phyloP scores from a whole-genome alignment of 2,888 invertebrate genomes.

The Sinodicranocentrus sp. region DNA sequence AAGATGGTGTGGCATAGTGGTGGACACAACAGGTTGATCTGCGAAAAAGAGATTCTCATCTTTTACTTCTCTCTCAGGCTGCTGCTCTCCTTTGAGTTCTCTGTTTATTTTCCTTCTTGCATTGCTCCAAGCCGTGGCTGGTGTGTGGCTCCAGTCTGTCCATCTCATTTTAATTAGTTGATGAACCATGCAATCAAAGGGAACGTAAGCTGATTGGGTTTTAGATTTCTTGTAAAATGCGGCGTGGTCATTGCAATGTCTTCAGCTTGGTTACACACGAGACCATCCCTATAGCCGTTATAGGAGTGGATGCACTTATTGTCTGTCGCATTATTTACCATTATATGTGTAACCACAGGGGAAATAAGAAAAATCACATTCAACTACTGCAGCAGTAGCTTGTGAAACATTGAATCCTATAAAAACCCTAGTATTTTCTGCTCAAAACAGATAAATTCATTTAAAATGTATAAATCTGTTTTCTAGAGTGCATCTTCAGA shows the following conservation, averaged over 20 bases:
- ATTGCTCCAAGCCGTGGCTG: conserved; percentile 48
- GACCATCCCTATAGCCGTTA: too few species aligned
- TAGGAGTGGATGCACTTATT: too few species aligned
- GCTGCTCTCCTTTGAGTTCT: background rate
- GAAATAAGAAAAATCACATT: too few species aligned
- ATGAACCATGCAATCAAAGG: conserved; percentile 48
- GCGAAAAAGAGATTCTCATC: conserved; percentile 13
- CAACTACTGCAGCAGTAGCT: too few species aligned
- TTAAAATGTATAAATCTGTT: conserved; percentile 18
- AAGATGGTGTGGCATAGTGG: background rate
- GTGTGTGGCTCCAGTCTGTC: conserved; percentile 45
- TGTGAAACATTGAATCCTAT: too few species aligned
- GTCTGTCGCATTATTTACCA: too few species aligned
- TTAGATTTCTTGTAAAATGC: conserved; percentile 22
- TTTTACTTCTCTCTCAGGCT: conserved; percentile 10
- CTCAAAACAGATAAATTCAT: conserved; percentile 31
- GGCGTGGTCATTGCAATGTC: conserved; percentile 37
- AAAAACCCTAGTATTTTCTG: conserved; percentile 27
- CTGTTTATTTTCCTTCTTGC: conserved; percentile 22
- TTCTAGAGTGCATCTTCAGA: conserved; percentile 42
- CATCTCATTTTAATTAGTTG: conserved; percentile 59
- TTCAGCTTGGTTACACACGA: too few species aligned
- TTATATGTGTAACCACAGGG: too few species aligned
- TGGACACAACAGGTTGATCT: background rate
- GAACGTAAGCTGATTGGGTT: conserved; percentile 23